Base-by-base conservation (phyloP, 2,797 vertebrate species). In the Valencia hispanica region DNA sequence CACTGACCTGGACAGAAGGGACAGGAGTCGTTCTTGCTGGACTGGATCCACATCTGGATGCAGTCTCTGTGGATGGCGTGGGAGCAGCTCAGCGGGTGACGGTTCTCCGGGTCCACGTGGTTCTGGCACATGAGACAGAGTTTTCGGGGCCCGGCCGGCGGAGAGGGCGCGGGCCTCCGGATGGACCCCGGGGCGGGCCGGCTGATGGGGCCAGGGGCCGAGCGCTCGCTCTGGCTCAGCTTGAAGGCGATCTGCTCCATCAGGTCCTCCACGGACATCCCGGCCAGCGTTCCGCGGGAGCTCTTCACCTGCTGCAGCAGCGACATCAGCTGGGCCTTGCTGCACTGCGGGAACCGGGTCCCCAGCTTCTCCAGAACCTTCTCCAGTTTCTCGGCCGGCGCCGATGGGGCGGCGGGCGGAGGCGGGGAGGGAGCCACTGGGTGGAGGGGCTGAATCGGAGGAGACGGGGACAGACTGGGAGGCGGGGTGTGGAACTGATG, bases 101-200 rank as follows among this genome's bases (percentile, higher is more conserved):
- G 95, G 83, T 93, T 96, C 27, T 91, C 93, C 0, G 95, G 95
- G 51, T 96, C 96, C 76, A 99, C 97, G 0, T 93, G 92, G 83
- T 97, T 96, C 94, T 98, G 97, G 87, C 98, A 99, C 94, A 98
- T 96, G 18, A 99, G 93, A 88, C 98, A 99, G 72, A 96, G 94
- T 80, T 97, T 97, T n/a, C 94, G 95, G 45, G 72, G 25, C 2
- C 25, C 69, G 18, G 1, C 36, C 12, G 25, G 8, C 1, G 92
- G 83, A 79, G 94, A 71, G 0, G 92, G 90, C 20, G 88, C 74
- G 1, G 95, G 93, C 80, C 95, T 91, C 93, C 90, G 86, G 81
- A 92, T 91, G 79, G 78, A 84, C 11, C 80, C 82, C 0, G 45
- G 82, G 5, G 12, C 0, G 18, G 87, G 96, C 83, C 87, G 91